phyloP scores from a whole-genome alignment of 2,113 vertebrate species.

The Clarias batrachus region DNA sequence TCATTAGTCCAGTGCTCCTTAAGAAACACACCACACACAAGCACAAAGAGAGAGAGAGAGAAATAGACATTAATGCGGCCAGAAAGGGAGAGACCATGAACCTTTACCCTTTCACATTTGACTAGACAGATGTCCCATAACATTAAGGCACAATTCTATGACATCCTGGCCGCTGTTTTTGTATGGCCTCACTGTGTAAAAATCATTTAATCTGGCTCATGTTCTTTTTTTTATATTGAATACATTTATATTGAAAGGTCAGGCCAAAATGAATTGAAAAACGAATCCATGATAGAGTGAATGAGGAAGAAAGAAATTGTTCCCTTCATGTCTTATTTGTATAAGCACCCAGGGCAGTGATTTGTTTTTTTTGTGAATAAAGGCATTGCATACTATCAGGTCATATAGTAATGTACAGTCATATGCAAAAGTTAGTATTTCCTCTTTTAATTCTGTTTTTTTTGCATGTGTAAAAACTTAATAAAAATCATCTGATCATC shows the following conservation, averaged over 20 bases:
- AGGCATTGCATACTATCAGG: slow-evolving; percentile 4
- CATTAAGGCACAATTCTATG: slow-evolving; percentile 35
- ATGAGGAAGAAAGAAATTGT: background rate
- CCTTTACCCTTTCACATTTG: slow-evolving; percentile 47
- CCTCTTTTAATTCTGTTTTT: too few relatives aligned
- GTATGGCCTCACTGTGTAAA: slow-evolving; percentile 14
- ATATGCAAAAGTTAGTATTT: too few relatives aligned
- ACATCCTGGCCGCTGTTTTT: slow-evolving; percentile 1
- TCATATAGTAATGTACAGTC: background rate
- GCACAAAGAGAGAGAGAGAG: background rate
- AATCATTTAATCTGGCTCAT: slow-evolving; percentile 30
- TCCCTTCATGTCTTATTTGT: background rate
- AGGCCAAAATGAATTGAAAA: background rate
- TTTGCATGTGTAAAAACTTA: too few relatives aligned
- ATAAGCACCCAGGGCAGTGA: slow-evolving; percentile 8
- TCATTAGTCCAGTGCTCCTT: slow-evolving; percentile 54
- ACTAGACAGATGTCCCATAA: slow-evolving; percentile 42
- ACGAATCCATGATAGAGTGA: background rate
- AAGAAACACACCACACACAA: slow-evolving; percentile 33
- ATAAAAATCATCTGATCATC: too few relatives aligned
- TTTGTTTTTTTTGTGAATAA: slow-evolving; percentile 35
- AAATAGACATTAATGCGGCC: slow-evolving; percentile 20
- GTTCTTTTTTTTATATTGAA: background rate
- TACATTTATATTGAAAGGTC: background rate
- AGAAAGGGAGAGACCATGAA: slow-evolving; percentile 33